Base-by-base conservation (phyloP, 2,888 invertebrate species). In the Agonum fuliginosum region DNA sequence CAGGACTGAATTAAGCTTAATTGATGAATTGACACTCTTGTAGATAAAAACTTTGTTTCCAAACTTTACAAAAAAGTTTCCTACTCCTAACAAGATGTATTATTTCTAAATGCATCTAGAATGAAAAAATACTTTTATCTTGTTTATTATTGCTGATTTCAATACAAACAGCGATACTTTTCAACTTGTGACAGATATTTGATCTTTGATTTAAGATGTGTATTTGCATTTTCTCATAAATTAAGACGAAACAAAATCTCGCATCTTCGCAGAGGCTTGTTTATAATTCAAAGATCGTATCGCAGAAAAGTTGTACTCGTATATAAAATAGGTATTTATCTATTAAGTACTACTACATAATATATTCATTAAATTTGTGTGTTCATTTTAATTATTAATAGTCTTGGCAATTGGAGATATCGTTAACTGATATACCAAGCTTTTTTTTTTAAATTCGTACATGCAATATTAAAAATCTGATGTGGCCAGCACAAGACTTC, bases 161-260 rank as follows among this genome's bases (percentile, higher is more conserved):
- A n/a, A n/a, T n/a, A n/a, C n/a, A n/a, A n/a, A n/a, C n/a, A n/a
- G 8, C 30, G 3, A 30, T 30, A 30, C 8, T 43, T n/a, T 14
- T 43, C 43, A 20, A 43, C 43, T 43, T 43, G 8, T 37, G 65
- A 46, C 48, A 71, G 19, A 71, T 27, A 72, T 72, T 72, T 41
- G 22, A 72, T 54, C 12, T 22, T 54, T 72, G 54, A 54, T 72
- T 72, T 37, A 54, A 46, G 37, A 67, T 67, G 67, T 48, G 62
- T 75, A 75, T 75, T 75, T 51, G 67, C 67, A 67, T 75, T 67
- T 67, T 20, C 19, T 67, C 75, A 51, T 75, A 75, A 75, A 75
- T 75, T 75, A 43, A 48, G 12, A 41, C 62, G 75, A 75, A 51
- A 75, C 67, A 75, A 75, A 5, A 24, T 27, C 27, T 62, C 37